Conservation (phyloP, 92 coral and sea anemone species). For the Epizoanthus illoricatus region DNA sequence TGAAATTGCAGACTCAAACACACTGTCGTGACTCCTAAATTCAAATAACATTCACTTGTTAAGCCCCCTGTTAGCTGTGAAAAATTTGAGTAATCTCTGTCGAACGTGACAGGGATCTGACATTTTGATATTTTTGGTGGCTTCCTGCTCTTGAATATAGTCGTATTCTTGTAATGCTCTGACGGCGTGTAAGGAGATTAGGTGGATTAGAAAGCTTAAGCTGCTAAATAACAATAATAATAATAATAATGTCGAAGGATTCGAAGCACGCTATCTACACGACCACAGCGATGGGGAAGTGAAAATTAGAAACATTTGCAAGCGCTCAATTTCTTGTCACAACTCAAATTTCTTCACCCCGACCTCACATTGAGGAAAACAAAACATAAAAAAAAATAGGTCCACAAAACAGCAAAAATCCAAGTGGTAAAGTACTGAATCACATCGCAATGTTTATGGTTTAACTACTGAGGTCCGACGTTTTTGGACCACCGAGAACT, state of each 20-base stretch:
- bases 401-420: too few species aligned
- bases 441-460: too few species aligned
- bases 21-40: background rate
- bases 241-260: background rate
- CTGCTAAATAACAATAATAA: too few species aligned
- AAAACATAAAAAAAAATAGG: background rate
- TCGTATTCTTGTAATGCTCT: background rate
- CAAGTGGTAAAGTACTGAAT: too few species aligned
- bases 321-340: background rate
- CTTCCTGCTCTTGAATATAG: background rate
- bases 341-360: slow-evolving; percentile 6
- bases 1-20: background rate
- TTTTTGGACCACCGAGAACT: background rate
- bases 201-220: too few species aligned
- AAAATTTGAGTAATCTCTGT: slow-evolving; percentile 5
- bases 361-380: slow-evolving; percentile 17
- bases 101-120: slow-evolving; percentile 10
- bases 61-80: background rate
- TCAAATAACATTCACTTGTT: background rate
- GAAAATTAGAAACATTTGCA: background rate
- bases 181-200: background rate
- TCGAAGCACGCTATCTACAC: background rate
- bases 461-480: background rate
- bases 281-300: background rate
- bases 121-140: background rate